Conservation (phyloP, 1,140 invertebrate species). For the Neodiprion virginianus region DNA sequence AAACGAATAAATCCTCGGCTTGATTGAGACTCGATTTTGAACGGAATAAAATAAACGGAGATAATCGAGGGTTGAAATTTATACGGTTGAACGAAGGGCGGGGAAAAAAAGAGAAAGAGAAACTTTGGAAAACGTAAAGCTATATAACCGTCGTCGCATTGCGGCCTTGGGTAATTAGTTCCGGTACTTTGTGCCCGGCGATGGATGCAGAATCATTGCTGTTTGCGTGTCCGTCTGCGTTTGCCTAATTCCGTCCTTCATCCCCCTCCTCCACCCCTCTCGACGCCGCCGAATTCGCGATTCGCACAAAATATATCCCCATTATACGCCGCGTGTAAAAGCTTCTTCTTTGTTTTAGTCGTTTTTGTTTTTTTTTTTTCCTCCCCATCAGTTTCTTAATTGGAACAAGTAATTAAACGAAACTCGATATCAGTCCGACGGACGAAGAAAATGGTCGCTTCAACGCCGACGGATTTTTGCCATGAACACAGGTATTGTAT, state of each 20-base stretch:
- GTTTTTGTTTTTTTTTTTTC: too few species aligned
- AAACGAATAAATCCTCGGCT: too few species aligned
- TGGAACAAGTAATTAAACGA: neutral
- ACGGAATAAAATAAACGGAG: too few species aligned
- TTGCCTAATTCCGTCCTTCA: neutral
- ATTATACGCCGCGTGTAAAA: too few species aligned
- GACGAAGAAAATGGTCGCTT: too few species aligned
- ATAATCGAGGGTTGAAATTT: too few species aligned
- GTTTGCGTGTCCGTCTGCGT: neutral
- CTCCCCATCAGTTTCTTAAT: neutral
- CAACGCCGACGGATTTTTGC: too few species aligned
- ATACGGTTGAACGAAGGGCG: too few species aligned
- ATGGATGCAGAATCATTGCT: neutral
- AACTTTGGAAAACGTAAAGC: slow-evolving; percentile 21
- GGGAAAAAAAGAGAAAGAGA: neutral
- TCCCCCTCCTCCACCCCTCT: neutral
- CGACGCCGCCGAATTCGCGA: neutral
- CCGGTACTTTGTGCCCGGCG: slow-evolving; percentile 25
- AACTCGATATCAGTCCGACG: neutral
- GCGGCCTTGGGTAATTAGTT: slow-evolving; percentile 35
- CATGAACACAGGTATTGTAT: too few species aligned
- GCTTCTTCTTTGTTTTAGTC: too few species aligned
- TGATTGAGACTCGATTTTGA: too few species aligned
- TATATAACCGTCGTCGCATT: slow-evolving; percentile 29
- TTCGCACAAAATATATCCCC: neutral